These are phyloP conservation scores for Steatocranus sp. DNA, from an alignment of 2,797 vertebrate species.

Conservation along the genomic window DNA sequence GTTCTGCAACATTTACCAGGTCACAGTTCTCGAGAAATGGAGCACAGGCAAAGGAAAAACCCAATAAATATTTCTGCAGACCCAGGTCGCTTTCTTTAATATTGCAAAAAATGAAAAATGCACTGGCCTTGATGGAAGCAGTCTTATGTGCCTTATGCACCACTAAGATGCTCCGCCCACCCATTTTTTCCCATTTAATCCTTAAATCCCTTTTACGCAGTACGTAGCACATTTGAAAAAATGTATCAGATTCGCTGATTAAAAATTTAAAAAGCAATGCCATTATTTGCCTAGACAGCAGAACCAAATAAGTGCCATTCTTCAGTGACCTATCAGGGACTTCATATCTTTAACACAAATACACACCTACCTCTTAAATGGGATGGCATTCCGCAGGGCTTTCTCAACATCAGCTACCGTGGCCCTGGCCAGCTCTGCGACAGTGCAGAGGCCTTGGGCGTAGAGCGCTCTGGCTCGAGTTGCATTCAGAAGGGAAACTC, in stretches of 20 bases:
- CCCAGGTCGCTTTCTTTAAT: neutral
- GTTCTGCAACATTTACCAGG: neutral
- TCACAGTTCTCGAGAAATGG: neutral
- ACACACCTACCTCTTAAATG: constrained; percentile 88
- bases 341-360: neutral
- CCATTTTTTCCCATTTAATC: neutral
- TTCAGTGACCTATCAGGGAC: neutral
- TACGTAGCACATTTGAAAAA: neutral
- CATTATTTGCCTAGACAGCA: neutral
- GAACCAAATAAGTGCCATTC: neutral
- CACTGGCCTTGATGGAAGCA: neutral
- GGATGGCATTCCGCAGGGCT: constrained; percentile 84
- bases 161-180: neutral
- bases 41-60: neutral
- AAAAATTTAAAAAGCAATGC: neutral
- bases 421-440: constrained; percentile 88
- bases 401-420: constrained; percentile 79
- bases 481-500: constrained; percentile 89
- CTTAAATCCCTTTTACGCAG: neutral
- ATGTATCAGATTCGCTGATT: neutral
- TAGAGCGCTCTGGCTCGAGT: constrained; percentile 86
- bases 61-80: neutral
- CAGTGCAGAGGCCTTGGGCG: constrained; percentile 83
- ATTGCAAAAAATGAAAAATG: neutral
- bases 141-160: neutral